Percentiles rank a stretch among this genome's conserved stretches.
Evolutionary conservation across 2,888 invertebrate species (phyloP).

Genomic region (Aspidiotus rigidus): DNA sequence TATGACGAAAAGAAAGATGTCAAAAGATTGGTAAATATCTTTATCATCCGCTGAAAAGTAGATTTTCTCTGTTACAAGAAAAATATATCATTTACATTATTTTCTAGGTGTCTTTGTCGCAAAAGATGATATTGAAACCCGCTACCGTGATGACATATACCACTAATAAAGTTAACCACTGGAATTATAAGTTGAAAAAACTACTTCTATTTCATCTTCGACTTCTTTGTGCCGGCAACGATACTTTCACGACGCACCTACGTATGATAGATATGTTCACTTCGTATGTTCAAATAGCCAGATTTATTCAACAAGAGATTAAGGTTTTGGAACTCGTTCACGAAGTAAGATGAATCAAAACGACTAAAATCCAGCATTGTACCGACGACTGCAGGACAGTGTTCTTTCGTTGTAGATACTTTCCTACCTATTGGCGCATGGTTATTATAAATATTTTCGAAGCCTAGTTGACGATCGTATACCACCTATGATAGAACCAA

Average conservation of each 20-base stretch:
- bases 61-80: too few species aligned
- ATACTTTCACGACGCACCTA: constrained; percentile 61
- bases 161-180: constrained; percentile 42
- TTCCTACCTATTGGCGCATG: constrained; percentile 42
- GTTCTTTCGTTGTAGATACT: constrained; percentile 40
- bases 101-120: constrained; percentile 33
- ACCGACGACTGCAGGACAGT: too few species aligned
- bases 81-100: neutral
- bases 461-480: constrained; percentile 59
- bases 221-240: constrained; percentile 38
- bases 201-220: constrained; percentile 39
- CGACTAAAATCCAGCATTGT: too few species aligned
- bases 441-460: constrained; percentile 65
- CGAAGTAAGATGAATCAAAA: constrained; percentile 12
- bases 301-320: constrained; percentile 7
- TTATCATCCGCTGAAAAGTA: neutral
- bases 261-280: constrained; percentile 71
- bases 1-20: constrained; percentile 31
- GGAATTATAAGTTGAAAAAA: constrained; percentile 45
- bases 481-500: constrained; percentile 59
- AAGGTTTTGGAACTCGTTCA: constrained; percentile 17
- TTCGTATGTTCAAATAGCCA: constrained; percentile 42
- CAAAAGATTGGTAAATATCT: constrained; percentile 33
- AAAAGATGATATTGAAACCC: constrained; percentile 33
- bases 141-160: constrained; percentile 23